Conservation (phyloP, 2,113 vertebrate genomes). For the Thinocorus orbignyianus region DNA sequence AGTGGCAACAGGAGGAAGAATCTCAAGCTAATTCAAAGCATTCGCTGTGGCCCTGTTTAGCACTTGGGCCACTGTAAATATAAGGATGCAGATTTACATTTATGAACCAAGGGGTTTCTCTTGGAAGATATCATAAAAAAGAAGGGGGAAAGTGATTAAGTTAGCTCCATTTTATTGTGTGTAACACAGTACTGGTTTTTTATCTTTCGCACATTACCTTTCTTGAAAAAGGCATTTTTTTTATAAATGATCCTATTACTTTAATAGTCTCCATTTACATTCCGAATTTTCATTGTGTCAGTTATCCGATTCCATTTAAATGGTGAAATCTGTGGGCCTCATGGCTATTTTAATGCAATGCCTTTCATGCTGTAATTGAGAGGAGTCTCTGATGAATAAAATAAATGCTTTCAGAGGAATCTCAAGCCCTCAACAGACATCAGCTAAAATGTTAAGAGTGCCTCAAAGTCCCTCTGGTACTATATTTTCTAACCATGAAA, state of each 20-base stretch:
- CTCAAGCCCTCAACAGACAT: constrained; percentile 73
- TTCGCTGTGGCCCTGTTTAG: background rate
- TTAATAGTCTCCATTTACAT: constrained; percentile 70
- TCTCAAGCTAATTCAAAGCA: background rate
- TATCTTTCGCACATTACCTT: constrained; percentile 45
- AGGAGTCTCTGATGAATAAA: constrained; percentile 70
- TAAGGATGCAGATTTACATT: background rate
- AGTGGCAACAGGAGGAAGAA: background rate
- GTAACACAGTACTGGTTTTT: constrained; percentile 40
- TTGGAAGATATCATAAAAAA: background rate
- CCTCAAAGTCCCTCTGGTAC: constrained; percentile 73
- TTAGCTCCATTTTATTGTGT: background rate
- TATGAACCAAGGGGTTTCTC: background rate
- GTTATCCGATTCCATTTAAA: constrained; percentile 40
- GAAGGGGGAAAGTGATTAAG: constrained; percentile 11
- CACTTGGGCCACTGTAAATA: background rate
- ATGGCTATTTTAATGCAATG: constrained; percentile 72
- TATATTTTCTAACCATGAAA: constrained; percentile 79
- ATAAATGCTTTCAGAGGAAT: constrained; percentile 77
- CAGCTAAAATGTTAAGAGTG: constrained; percentile 80
- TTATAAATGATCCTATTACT: constrained; percentile 62
- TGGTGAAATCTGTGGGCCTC: constrained; percentile 67
- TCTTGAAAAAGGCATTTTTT: constrained; percentile 16
- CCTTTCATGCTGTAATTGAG: constrained; percentile 76
- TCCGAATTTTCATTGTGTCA: constrained; percentile 69